phyloP scores from a whole-genome alignment of 92 coral and sea anemone species.

The Siderastrea radians region DNA sequence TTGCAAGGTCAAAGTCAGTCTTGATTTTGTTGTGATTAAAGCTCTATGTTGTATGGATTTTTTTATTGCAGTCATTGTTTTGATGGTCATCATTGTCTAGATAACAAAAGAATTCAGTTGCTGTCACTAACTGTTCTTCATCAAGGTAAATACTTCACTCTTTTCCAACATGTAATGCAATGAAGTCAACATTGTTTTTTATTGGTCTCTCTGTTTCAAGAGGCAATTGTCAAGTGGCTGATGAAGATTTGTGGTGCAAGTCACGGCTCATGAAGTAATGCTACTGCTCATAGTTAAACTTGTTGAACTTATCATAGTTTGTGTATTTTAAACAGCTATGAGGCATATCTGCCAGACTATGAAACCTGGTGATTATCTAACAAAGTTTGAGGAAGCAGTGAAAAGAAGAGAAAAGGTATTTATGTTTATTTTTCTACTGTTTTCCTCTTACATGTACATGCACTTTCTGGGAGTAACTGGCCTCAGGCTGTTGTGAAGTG shows the following conservation, averaged over 20 bases:
- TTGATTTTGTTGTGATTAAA: too few relatives aligned
- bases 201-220: background rate
- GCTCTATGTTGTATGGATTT: background rate
- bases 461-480: background rate
- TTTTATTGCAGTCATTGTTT: slow-evolving; percentile 15
- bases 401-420: slow-evolving; percentile 53
- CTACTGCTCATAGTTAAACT: too few relatives aligned
- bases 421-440: background rate
- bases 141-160: slow-evolving; percentile 51
- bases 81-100: slow-evolving; percentile 9
- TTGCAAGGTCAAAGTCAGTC: too few relatives aligned
- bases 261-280: too few relatives aligned
- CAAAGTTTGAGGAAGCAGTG: slow-evolving; percentile 60
- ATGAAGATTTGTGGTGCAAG: too few relatives aligned
- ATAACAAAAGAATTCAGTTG: slow-evolving; percentile 38
- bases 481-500: too few relatives aligned
- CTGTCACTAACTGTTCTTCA: slow-evolving; percentile 61
- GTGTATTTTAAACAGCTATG: slow-evolving; percentile 27
- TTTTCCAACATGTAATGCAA: background rate
- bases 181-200: too few relatives aligned
- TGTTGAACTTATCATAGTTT: too few relatives aligned
- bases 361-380: slow-evolving; percentile 30
- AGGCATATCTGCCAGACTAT: slow-evolving; percentile 46
- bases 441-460: too few relatives aligned
- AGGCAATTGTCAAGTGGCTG: too few relatives aligned